Percentiles rank a stretch among this genome's conserved stretches.
Conservation (phyloP, 2,888 invertebrate genomes). For the Tiliacea aurago region DNA sequence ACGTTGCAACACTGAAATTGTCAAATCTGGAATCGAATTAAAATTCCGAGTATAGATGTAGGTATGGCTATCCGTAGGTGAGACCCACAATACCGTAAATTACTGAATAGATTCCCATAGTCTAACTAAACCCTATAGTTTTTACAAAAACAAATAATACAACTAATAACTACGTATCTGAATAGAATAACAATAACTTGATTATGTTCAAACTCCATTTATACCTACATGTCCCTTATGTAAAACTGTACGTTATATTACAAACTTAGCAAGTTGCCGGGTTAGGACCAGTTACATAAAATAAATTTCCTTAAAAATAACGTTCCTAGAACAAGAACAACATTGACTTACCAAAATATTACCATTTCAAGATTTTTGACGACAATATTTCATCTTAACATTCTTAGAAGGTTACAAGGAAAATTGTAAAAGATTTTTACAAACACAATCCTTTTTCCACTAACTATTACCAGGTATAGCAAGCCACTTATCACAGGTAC, state of each 20-base stretch:
- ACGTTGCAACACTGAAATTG: too few relatives aligned
- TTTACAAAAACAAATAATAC: slow-evolving; percentile 28
- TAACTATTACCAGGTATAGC: background rate
- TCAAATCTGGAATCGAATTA: too few relatives aligned
- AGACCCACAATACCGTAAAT: too few relatives aligned
- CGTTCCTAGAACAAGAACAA: background rate
- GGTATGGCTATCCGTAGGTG: too few relatives aligned
- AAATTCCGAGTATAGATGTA: too few relatives aligned
- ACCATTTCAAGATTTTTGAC: background rate
- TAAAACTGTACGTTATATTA: background rate
- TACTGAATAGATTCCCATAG: too few relatives aligned
- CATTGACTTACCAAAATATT: background rate
- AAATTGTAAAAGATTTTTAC: background rate
- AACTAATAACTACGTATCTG: slow-evolving; percentile 13
- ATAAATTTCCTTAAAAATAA: background rate
- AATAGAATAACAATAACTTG: slow-evolving; percentile 29
- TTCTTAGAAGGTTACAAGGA: background rate
- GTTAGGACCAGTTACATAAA: background rate
- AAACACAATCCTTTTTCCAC: background rate
- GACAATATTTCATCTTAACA: background rate
- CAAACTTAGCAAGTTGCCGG: background rate
- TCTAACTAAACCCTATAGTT: slow-evolving; percentile 45
- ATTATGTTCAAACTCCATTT: background rate
- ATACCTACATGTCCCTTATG: background rate
- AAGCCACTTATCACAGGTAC: too few relatives aligned